phyloP scores from a whole-genome alignment of 2,888 invertebrate genomes.

The Stegophylla sp. region DNA sequence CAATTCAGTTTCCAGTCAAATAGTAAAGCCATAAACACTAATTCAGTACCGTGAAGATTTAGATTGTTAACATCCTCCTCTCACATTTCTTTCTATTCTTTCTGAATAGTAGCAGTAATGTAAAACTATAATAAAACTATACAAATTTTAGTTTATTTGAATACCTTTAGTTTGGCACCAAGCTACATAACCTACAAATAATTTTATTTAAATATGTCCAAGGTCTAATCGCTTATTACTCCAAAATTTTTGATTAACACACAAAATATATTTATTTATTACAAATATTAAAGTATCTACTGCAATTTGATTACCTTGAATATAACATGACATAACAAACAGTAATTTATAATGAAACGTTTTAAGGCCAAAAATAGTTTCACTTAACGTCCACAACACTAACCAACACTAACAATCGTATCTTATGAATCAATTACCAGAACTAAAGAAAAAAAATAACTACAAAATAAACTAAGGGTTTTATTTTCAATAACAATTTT shows the following conservation, averaged over 20 bases:
- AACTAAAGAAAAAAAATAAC: constrained; percentile 32
- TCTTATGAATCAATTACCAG: constrained; percentile 47
- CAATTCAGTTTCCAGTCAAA: constrained; percentile 26
- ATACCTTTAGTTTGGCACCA: neutral
- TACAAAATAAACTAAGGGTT: constrained; percentile 38
- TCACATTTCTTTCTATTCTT: neutral
- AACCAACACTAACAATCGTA: constrained; percentile 54
- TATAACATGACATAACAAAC: constrained; percentile 54
- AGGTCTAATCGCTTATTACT: constrained; percentile 44
- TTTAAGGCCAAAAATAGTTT: constrained; percentile 58
- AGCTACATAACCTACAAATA: neutral
- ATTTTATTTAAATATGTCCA: constrained; percentile 16
- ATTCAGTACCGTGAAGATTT: constrained; percentile 38
- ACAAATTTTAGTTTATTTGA: neutral
- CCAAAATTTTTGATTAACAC: constrained; percentile 24
- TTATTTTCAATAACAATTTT: constrained; percentile 51
- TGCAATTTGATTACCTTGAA: constrained; percentile 52
- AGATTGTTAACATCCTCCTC: constrained; percentile 40
- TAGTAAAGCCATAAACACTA: neutral
- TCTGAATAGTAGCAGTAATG: neutral
- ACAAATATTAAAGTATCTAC: constrained; percentile 46
- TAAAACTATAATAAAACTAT: too few relatives aligned
- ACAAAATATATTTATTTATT: constrained; percentile 43
- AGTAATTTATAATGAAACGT: constrained; percentile 56
- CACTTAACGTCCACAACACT: constrained; percentile 49